Conservation (phyloP, 2,113 vertebrate genomes). For the Takifugu flavidus region DNA sequence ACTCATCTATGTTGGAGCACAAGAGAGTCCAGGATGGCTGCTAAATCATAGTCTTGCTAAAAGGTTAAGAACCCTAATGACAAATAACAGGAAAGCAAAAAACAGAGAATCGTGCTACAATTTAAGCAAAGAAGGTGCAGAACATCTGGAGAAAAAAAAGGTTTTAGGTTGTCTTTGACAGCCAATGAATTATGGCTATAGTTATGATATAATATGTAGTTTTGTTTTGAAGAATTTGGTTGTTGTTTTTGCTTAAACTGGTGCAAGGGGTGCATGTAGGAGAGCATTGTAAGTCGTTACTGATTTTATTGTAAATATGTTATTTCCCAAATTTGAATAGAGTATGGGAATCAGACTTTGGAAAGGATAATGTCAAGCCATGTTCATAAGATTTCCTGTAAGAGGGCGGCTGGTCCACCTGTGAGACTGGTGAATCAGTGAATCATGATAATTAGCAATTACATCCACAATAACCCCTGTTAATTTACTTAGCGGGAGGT, state of each 20-base stretch:
- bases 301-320: slow-evolving; percentile 6
- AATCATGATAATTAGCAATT: slow-evolving; percentile 69
- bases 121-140: too few relatives aligned
- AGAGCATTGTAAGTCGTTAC: too few relatives aligned
- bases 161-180: too few relatives aligned
- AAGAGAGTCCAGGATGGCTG: slow-evolving; percentile 32
- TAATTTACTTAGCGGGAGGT: slow-evolving; percentile 67
- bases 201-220: too few relatives aligned
- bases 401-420: slow-evolving; percentile 48
- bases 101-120: slow-evolving; percentile 33
- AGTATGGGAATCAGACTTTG: slow-evolving; percentile 4
- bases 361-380: slow-evolving; percentile 33
- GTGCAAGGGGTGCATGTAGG: too few relatives aligned
- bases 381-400: slow-evolving; percentile 30
- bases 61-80: slow-evolving; percentile 73
- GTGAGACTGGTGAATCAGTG: slow-evolving; percentile 47
- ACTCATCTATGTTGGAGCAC: slow-evolving; percentile 35
- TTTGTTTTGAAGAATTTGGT: too few relatives aligned
- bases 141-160: too few relatives aligned
- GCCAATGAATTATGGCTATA: too few relatives aligned
- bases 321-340: slow-evolving; percentile 2
- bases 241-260: too few relatives aligned
- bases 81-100: slow-evolving; percentile 68
- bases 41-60: slow-evolving; percentile 59
- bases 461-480: slow-evolving; percentile 64